These are phyloP conservation scores for Drosophila guanche DNA, from an alignment of 1,140 invertebrate species.

Conservation along the genomic window DNA sequence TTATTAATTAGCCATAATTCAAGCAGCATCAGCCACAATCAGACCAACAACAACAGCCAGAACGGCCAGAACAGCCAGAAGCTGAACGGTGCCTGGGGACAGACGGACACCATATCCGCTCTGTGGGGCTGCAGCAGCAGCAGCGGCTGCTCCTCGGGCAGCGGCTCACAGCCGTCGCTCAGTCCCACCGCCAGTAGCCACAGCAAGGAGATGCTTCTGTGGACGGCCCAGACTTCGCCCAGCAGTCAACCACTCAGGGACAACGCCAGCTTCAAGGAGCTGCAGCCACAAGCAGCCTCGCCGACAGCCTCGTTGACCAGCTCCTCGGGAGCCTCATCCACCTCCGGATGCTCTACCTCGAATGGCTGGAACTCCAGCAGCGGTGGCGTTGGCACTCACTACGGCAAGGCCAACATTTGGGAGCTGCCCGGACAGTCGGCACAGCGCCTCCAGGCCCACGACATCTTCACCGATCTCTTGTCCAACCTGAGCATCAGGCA, in stretches of 20 bases:
- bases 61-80: slow-evolving; percentile 32
- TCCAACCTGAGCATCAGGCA: slow-evolving; percentile 66
- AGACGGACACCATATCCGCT: slow-evolving; percentile 73
- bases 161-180: slow-evolving; percentile 75
- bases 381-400: slow-evolving; percentile 45
- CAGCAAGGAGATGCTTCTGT: slow-evolving; percentile 80
- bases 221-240: slow-evolving; percentile 69
- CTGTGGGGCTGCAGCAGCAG: slow-evolving; percentile 76
- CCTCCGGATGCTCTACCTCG: slow-evolving; percentile 39
- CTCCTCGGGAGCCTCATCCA: slow-evolving; percentile 36
- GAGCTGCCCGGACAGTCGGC: slow-evolving; percentile 59
- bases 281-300: slow-evolving; percentile 63
- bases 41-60: slow-evolving; percentile 46
- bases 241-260: slow-evolving; percentile 57
- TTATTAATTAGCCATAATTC: slow-evolving; percentile 83
- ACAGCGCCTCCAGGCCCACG: slow-evolving; percentile 34
- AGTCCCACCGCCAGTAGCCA: slow-evolving; percentile 77
- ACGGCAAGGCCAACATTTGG: slow-evolving; percentile 77
- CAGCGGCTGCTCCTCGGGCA: slow-evolving; percentile 78
- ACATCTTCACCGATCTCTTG: slow-evolving; percentile 80
- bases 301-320: slow-evolving; percentile 67
- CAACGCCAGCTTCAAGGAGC: slow-evolving; percentile 32
- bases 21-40: slow-evolving; percentile 68
- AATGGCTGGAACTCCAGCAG: slow-evolving; percentile 29
- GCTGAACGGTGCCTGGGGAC: slow-evolving; percentile 44